A percentile compares a stretch with the other conserved stretches of the same genome.
Evolutionary conservation across 1,140 invertebrate species (phyloP).

Genomic region (Diprion similis): DNA sequence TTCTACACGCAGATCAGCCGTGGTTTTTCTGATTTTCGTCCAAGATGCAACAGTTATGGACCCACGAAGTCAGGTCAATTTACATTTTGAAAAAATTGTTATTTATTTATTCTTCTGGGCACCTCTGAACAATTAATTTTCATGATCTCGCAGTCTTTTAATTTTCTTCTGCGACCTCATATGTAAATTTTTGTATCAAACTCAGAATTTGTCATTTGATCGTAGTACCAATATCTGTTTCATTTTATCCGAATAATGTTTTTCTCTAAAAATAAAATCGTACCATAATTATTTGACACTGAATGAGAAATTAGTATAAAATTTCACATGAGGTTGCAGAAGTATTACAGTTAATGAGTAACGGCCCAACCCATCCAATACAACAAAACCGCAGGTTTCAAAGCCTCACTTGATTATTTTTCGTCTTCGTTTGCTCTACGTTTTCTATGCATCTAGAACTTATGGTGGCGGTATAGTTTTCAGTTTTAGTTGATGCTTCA

Average conservation of each 20-base stretch:
- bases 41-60: neutral
- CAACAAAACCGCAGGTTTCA: conserved; percentile 16
- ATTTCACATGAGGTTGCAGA: neutral
- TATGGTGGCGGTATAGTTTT: conserved; percentile 48
- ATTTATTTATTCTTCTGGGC: neutral
- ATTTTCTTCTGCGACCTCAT: neutral
- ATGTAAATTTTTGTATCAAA: neutral
- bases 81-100: neutral
- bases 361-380: conserved; percentile 33
- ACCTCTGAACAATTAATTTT: neutral
- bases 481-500: conserved; percentile 38
- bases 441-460: conserved; percentile 38
- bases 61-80: too few relatives aligned
- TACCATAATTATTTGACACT: too few relatives aligned
- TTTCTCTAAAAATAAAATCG: too few relatives aligned
- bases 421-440: conserved; percentile 27
- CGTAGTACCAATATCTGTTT: too few relatives aligned
- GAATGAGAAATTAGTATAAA: neutral
- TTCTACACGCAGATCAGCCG: neutral
- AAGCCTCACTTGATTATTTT: conserved; percentile 25
- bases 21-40: neutral
- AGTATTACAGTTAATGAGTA: conserved; percentile 10
- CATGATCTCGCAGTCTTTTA: neutral
- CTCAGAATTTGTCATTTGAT: neutral
- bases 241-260: too few relatives aligned